Conservation (phyloP, 2,888 invertebrate species). For the Limnephilus auricula region DNA sequence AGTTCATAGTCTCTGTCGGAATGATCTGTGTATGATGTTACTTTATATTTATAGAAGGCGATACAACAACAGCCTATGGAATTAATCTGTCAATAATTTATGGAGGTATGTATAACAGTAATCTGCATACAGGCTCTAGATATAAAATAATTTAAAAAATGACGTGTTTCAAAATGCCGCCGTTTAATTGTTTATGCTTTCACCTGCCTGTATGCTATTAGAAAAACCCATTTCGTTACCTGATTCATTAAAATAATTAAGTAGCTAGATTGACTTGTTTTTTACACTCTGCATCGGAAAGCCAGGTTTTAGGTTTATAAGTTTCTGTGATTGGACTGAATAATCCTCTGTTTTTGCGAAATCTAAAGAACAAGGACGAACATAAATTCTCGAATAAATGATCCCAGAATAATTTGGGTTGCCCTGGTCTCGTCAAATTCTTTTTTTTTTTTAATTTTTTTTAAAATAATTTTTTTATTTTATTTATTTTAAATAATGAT, state of each 20-base stretch:
- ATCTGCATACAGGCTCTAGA: neutral
- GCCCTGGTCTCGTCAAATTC: neutral
- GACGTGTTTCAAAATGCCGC: neutral
- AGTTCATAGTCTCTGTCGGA: neutral
- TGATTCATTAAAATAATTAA: neutral
- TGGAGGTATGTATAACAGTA: neutral
- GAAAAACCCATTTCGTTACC: neutral
- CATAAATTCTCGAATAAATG: neutral
- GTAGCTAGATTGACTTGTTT: neutral
- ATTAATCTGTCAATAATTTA: neutral
- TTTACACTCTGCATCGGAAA: neutral
- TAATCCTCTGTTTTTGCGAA: neutral
- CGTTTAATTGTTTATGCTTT: neutral
- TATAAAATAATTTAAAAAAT: neutral
- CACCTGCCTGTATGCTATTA: neutral
- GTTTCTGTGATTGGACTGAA: neutral
- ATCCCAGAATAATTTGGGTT: neutral
- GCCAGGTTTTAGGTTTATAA: neutral
- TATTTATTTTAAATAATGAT: too few species aligned
- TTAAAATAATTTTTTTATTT: too few species aligned
- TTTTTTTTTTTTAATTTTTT: too few species aligned
- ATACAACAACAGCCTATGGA: neutral
- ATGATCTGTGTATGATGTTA: neutral
- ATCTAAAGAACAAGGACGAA: neutral
- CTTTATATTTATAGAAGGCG: neutral